These are phyloP conservation scores for Agonopterix alstromeriana DNA, from an alignment of 2,888 invertebrate species.

Conservation along the genomic window DNA sequence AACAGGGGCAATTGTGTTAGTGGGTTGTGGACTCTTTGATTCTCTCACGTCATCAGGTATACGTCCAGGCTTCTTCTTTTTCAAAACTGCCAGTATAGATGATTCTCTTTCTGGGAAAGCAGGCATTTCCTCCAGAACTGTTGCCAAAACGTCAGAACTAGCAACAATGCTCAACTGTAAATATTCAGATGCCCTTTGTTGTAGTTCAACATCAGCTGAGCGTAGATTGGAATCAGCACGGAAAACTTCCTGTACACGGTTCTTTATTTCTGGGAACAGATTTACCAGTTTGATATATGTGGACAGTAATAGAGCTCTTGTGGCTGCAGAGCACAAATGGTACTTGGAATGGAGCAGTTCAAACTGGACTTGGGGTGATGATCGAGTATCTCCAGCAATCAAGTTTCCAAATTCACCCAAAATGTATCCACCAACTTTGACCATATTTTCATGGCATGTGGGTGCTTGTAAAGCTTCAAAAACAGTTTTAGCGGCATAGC, in stretches of 20 bases:
- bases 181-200: slow-evolving; percentile 98
- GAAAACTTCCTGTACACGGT: slow-evolving; percentile 96
- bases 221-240: slow-evolving; percentile 95
- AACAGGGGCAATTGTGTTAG: slow-evolving; percentile 54
- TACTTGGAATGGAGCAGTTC: slow-evolving; percentile 99
- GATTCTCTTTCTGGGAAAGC: slow-evolving; percentile 99
- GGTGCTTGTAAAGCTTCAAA: slow-evolving; percentile 99
- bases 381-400: slow-evolving; percentile 98
- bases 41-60: slow-evolving; percentile 93
- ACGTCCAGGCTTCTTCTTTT: slow-evolving; percentile 98
- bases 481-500: slow-evolving; percentile 99
- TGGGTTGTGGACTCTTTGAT: slow-evolving; percentile 84
- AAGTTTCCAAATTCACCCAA: slow-evolving; percentile 99
- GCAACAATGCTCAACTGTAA: slow-evolving; percentile 96
- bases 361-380: slow-evolving; percentile 98
- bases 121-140: slow-evolving; percentile 99
- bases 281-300: slow-evolving; percentile 99
- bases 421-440: slow-evolving; percentile 99
- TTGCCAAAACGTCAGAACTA: slow-evolving; percentile 97
- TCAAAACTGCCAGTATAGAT: slow-evolving; percentile 96
- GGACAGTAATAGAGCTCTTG: slow-evolving; percentile 95
- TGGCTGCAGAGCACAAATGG: slow-evolving; percentile 98
- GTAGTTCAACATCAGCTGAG: slow-evolving; percentile 98
- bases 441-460: slow-evolving; percentile 99
- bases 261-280: slow-evolving; percentile 98